Evolutionary conservation across 2,113 vertebrate genomes (phyloP), one percentile per base, ranked within the genome.

Genomic region (Scomber colias): DNA sequence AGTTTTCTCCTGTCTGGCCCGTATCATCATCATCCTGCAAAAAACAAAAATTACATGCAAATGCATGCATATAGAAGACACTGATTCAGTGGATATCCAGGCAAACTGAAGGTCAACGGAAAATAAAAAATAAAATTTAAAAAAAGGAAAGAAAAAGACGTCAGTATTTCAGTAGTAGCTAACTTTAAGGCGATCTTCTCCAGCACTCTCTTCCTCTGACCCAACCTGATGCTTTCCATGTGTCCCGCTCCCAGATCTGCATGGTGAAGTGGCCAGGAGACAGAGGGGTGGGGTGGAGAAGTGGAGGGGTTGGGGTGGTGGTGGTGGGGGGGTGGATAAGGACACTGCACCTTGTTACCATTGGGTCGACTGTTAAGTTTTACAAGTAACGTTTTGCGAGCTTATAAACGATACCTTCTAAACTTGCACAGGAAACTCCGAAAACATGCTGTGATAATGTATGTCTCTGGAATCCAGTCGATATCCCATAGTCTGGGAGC

Each of bases 361-460:
- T 84, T 89, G 93, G 92, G 92, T 93, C 92, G 88, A 93, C 93
- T 87, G 92, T 95, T 94, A 93, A 93, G 15, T 94, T 95, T 95
- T 92, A 96, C 93, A 85, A 92, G 92, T 88, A 77, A 91, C 90
- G 87, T 94, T 95, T 95, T 95, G 94, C 80, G 80, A 94, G 94
- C 91, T 80, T 91, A 92, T 95, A 95, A 95, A 95, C 83, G 85
- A 92, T 93, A 75, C 86, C 79, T 92, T 94, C 90, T 93, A 92
- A 92, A 94, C 93, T 75, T 90, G 75, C 88, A 92, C 89, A 91
- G 90, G 94, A 95, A 95, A 91, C 91, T 87, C 87, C 15, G 79
- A 85, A 81, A 87, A 90, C 92, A 90, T 89, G 94, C 92, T 94
- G 93, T 89, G 93, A 94, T 91, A 90, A 93, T 89, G 86, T 46